A percentile compares a stretch with the other conserved stretches of the same genome.
Evolutionary conservation across 2,888 invertebrate genomes (phyloP).

Genomic region (Ormia ochracea): DNA sequence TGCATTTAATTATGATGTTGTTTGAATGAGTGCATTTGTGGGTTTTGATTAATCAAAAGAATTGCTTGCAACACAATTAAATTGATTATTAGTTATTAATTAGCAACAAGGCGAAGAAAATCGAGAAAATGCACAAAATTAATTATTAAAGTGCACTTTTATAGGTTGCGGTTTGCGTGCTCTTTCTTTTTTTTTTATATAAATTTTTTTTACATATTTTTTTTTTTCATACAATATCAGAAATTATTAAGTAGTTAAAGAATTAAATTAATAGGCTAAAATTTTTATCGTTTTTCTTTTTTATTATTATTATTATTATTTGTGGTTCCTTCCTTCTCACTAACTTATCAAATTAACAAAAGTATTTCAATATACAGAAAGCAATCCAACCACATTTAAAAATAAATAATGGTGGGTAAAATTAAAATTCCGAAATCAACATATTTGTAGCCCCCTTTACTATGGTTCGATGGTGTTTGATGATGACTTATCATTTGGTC

Average conservation of each 20-base stretch:
- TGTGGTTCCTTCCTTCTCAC: slow-evolving; percentile 11
- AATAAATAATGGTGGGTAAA: slow-evolving; percentile 24
- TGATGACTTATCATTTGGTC: slow-evolving; percentile 51
- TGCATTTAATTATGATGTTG: slow-evolving; percentile 10
- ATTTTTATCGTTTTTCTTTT: slow-evolving; percentile 25
- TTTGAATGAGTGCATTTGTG: slow-evolving; percentile 16
- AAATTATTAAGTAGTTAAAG: slow-evolving; percentile 3
- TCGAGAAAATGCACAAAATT: no score
- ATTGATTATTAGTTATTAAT: slow-evolving; percentile 64
- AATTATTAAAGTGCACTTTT: neutral
- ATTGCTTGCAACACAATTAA: slow-evolving; percentile 54
- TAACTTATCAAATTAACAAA: slow-evolving; percentile 55
- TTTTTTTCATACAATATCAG: neutral
- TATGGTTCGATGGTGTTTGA: slow-evolving; percentile 56
- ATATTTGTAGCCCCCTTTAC: slow-evolving; percentile 43
- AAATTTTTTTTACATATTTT: neutral
- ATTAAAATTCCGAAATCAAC: slow-evolving; percentile 1
- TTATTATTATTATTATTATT: neutral
- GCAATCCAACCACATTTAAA: slow-evolving; percentile 45
- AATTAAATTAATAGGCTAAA: neutral
- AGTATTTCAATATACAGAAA: slow-evolving; percentile 16
- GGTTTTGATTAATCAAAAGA: slow-evolving; percentile 45
- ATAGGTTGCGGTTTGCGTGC: no score
- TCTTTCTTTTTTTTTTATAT: no score
- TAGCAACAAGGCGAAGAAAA: slow-evolving; percentile 17